A percentile compares a stretch with the other conserved stretches of the same genome.
Evolutionary conservation across 2,113 vertebrate species (phyloP).

Genomic region (human (Homo sapiens)): GRCh38 chrX:85267501-85268000

Average conservation of each 20-base stretch:
- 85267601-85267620: slow-evolving; percentile 56
- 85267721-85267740: slow-evolving; percentile 47
- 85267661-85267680: slow-evolving; percentile 46
- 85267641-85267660: slow-evolving; percentile 56
- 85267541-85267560: slow-evolving; percentile 45
- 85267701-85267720: slow-evolving; percentile 50
- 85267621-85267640: slow-evolving; percentile 43
- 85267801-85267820: slow-evolving; percentile 53
- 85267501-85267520: slow-evolving; percentile 47
- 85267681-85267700: slow-evolving; percentile 61
- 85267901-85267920: slow-evolving; percentile 30
- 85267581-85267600: slow-evolving; percentile 48
- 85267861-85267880: slow-evolving; percentile 16
- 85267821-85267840: slow-evolving; percentile 39
- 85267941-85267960: slow-evolving; percentile 60
- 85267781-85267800: slow-evolving; percentile 47
- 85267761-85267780: slow-evolving; percentile 34
- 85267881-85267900: slow-evolving; percentile 46
- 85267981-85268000: slow-evolving; percentile 49
- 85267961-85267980: slow-evolving; percentile 44
- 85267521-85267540: slow-evolving; percentile 55
- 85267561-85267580: slow-evolving; percentile 57
- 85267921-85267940: slow-evolving; percentile 22
- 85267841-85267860: slow-evolving; percentile 48
- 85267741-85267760: slow-evolving; percentile 12